Percentiles rank a stretch among this genome's conserved stretches.
phyloP scores from a whole-genome alignment of 1,140 invertebrate genomes.

The Steinernema feltiae region DNA sequence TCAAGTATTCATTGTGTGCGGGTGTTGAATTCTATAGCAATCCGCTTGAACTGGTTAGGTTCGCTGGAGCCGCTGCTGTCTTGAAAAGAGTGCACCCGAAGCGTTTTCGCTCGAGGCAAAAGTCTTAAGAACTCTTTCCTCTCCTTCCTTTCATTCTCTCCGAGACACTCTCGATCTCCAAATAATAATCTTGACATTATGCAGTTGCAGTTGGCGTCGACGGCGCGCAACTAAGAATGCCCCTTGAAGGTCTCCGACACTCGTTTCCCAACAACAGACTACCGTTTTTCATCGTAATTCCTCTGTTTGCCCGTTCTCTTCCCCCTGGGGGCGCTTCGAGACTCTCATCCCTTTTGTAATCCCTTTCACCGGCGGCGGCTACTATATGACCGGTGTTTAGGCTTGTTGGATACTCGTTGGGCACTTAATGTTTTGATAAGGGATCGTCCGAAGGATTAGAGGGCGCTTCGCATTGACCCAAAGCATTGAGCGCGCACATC shows the following conservation, averaged over 20 bases:
- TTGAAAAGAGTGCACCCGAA: neutral
- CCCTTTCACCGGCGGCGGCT: neutral
- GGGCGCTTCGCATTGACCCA: conserved; percentile 5
- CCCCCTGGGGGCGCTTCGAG: no score
- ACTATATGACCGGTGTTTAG: neutral
- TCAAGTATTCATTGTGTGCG: no score
- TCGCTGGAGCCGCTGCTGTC: no score
- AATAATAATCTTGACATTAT: conserved; percentile 10
- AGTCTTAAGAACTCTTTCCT: neutral
- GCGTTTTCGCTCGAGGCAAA: neutral
- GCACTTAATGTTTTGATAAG: conserved; percentile 6
- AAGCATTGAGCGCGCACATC: neutral
- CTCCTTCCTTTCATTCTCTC: neutral
- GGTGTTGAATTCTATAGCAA: no score
- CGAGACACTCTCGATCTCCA: neutral
- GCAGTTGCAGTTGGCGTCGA: neutral
- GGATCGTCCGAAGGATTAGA: conserved; percentile 1
- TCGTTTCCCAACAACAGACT: neutral
- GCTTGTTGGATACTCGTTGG: neutral
- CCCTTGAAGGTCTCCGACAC: neutral
- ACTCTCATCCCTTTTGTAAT: no score
- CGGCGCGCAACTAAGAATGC: neutral
- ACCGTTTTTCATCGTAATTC: neutral
- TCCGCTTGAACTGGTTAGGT: no score
- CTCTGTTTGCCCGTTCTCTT: neutral